These are phyloP conservation scores for Cerastoderma edule DNA, from an alignment of 2,888 invertebrate species.

Conservation along the genomic window DNA sequence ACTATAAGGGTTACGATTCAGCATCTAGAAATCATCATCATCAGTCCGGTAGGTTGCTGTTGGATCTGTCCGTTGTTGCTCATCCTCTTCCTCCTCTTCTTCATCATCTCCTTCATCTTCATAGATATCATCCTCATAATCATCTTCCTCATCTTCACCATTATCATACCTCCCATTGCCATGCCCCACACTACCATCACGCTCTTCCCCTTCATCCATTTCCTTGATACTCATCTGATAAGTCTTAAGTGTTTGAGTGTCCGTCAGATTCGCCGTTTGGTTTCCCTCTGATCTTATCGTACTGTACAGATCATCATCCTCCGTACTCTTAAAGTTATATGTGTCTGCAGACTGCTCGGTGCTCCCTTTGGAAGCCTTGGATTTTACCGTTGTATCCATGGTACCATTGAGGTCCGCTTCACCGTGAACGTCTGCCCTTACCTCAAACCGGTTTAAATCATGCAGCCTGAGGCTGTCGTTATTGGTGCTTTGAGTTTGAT, in stretches of 20 bases:
- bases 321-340: slow-evolving; percentile 64
- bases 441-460: slow-evolving; percentile 2
- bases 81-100: slow-evolving; percentile 54
- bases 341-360: slow-evolving; percentile 62
- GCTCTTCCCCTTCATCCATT: slow-evolving; percentile 55
- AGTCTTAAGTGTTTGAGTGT: slow-evolving; percentile 68
- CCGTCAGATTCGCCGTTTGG: slow-evolving; percentile 60
- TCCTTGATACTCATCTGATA: slow-evolving; percentile 70
- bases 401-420: slow-evolving; percentile 43
- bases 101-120: slow-evolving; percentile 52
- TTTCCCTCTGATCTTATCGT: slow-evolving; percentile 65
- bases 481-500: not conserved
- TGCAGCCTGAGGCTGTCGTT: slow-evolving; percentile 14
- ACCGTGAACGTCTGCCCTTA: slow-evolving; percentile 18
- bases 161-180: slow-evolving; percentile 11
- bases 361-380: slow-evolving; percentile 52
- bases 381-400: slow-evolving; percentile 49
- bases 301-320: slow-evolving; percentile 65
- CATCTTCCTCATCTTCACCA: slow-evolving; percentile 35
- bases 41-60: slow-evolving; percentile 57
- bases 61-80: slow-evolving; percentile 43
- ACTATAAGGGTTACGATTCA: too few relatives aligned
- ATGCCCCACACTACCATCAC: slow-evolving; percentile 37
- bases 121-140: slow-evolving; percentile 44
- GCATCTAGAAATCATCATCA: slow-evolving; percentile 51